Evolutionary conservation across 2,797 vertebrate species (phyloP).

Genomic region (Phyllotis vaccarum): DNA sequence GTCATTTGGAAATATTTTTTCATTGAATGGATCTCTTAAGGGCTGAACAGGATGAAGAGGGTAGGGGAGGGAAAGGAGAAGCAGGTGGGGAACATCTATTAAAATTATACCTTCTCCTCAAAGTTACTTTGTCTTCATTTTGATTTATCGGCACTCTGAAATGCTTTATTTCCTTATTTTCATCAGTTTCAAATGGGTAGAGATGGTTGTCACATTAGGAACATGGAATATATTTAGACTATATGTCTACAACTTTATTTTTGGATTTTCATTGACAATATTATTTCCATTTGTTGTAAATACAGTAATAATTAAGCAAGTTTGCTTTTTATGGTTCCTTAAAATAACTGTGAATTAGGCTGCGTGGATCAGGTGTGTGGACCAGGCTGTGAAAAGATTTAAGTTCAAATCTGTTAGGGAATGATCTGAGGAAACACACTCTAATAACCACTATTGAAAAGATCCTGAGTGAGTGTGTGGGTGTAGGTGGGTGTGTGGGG

Average conservation of each 20-base stretch:
- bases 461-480: neutral
- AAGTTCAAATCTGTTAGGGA: neutral
- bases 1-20: neutral
- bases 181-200: neutral
- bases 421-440: neutral
- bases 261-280: slow-evolving; percentile 12
- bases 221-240: slow-evolving; percentile 30
- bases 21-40: slow-evolving; percentile 31
- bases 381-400: neutral
- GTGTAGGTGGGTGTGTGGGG: neutral
- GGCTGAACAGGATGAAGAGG: neutral
- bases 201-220: neutral
- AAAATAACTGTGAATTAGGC: neutral
- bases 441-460: neutral
- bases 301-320: neutral
- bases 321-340: neutral
- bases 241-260: neutral
- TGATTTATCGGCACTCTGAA: neutral
- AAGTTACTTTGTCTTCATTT: slow-evolving; percentile 23
- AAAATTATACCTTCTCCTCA: neutral
- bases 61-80: neutral
- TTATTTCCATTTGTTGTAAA: neutral
- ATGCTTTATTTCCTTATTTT: neutral
- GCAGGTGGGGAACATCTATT: neutral
- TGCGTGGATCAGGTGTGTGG: neutral